phyloP scores from a whole-genome alignment of 2,797 vertebrate species.

The Rhabdomys pumilio region DNA sequence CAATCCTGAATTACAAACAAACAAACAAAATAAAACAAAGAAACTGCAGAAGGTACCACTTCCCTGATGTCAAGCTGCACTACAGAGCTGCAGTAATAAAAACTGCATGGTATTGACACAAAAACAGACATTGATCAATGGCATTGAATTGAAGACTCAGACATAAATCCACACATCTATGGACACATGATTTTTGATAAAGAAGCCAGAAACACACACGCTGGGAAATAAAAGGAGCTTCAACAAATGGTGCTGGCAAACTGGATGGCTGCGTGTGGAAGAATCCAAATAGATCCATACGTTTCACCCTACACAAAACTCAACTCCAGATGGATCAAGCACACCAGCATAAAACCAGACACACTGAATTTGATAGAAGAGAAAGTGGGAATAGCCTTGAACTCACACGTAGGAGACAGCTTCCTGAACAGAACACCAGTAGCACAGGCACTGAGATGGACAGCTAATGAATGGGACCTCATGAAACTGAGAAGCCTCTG shows the following conservation, averaged over 20 bases:
- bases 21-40: neutral
- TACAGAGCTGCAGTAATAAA: neutral
- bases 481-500: neutral
- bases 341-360: neutral
- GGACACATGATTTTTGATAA: neutral
- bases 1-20: neutral
- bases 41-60: too few relatives aligned
- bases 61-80: neutral
- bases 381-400: neutral
- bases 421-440: neutral
- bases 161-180: neutral
- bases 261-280: neutral
- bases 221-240: neutral
- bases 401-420: neutral
- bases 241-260: neutral
- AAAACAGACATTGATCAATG: neutral
- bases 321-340: neutral
- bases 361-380: neutral
- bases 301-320: neutral
- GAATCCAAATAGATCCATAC: neutral
- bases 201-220: neutral
- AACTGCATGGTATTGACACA: neutral
- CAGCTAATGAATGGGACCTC: neutral
- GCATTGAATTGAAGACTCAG: neutral
- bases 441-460: neutral